phyloP scores from a whole-genome alignment of 1,140 invertebrate genomes.

The Drosophila trapezifrons region DNA sequence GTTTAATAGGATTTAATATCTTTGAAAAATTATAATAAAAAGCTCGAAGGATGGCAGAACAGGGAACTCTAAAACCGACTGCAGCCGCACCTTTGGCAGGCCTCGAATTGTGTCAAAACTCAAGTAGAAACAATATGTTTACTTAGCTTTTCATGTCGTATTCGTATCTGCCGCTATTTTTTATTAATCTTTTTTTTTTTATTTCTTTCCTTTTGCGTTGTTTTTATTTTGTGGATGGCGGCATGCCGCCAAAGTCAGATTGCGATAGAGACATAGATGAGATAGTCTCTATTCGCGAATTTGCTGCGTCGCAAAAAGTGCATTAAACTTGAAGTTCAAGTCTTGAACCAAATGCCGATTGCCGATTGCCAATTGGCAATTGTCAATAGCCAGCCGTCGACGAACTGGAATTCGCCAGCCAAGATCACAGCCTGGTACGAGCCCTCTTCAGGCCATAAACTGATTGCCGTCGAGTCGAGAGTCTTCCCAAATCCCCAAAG shows the following conservation, averaged over 20 bases:
- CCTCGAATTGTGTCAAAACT: slow-evolving; percentile 73
- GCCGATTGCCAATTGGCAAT: slow-evolving; percentile 6
- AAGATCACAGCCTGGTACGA: slow-evolving; percentile 12
- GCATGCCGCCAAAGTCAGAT: slow-evolving; percentile 57
- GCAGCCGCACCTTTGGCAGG: slow-evolving; percentile 22
- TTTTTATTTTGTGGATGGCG: slow-evolving; percentile 29
- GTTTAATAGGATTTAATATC: background rate
- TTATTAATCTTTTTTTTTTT: background rate
- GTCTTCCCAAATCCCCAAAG: background rate
- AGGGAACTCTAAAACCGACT: slow-evolving; percentile 16
- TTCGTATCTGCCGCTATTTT: slow-evolving; percentile 20
- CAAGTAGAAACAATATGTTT: slow-evolving; percentile 65
- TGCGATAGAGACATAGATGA: slow-evolving; percentile 37
- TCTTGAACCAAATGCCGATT: slow-evolving; percentile 56
- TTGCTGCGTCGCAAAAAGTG: slow-evolving; percentile 63
- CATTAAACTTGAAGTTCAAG: slow-evolving; percentile 58
- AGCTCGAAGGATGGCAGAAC: too few relatives aligned
- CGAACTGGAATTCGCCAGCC: slow-evolving; percentile 13
- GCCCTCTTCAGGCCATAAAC: slow-evolving; percentile 8
- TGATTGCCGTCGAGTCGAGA: background rate
- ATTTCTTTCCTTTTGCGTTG: background rate
- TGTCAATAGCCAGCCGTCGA: slow-evolving; percentile 1
- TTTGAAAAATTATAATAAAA: background rate
- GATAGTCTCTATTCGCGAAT: slow-evolving; percentile 26
- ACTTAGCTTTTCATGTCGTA: slow-evolving; percentile 45